A percentile compares a stretch with the other conserved stretches of the same genome.
phyloP scores from a whole-genome alignment of 2,797 vertebrate genomes.

The Columba guinea region DNA sequence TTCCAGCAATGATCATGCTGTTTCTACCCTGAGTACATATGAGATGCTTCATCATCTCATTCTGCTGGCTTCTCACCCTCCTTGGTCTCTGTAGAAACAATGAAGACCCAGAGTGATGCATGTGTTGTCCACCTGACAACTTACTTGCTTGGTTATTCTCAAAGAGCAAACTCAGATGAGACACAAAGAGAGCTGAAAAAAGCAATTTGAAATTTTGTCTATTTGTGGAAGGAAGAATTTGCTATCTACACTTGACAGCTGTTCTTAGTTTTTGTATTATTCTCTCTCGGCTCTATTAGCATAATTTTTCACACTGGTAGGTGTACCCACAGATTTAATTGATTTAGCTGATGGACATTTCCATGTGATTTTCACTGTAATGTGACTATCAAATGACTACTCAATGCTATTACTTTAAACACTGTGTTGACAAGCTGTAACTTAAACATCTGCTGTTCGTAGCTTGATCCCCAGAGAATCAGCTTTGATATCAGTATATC shows the following conservation, averaged over 20 bases:
- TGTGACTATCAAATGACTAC: not conserved
- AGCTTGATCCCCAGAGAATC: not conserved
- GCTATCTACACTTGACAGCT: not conserved
- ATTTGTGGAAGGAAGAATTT: not conserved
- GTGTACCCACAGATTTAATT: not conserved
- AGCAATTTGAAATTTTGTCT: not conserved
- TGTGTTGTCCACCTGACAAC: not conserved
- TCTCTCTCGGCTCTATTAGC: not conserved
- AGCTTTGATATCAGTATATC: not conserved
- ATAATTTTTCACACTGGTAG: not conserved
- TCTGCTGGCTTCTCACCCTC: not conserved
- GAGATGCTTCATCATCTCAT: not conserved
- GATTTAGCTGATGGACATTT: not conserved
- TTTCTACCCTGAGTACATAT: fast-evolving
- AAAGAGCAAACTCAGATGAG: not conserved
- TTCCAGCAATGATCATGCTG: not conserved
- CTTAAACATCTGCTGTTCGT: not conserved
- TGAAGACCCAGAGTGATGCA: fast-evolving
- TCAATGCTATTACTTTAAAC: not conserved
- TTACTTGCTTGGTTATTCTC: not conserved
- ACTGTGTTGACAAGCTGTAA: not conserved
- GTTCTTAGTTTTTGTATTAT: not conserved
- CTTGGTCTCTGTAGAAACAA: not conserved
- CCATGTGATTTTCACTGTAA: not conserved
- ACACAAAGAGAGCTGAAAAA: not conserved